phyloP scores from a whole-genome alignment of 2,113 vertebrate species.

The Felis catus region F.catus_Fca126_mat1.0 CM031411.1:18291001-18291500 shows the following conservation, averaged over 20 bases:
- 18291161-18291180: neutral
- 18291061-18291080: neutral
- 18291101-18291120: neutral
- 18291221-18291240: neutral
- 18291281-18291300: neutral
- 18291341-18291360: neutral
- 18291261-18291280: neutral
- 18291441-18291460: neutral
- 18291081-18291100: neutral
- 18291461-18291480: neutral
- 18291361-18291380: neutral
- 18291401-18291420: neutral
- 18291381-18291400: neutral
- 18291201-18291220: neutral
- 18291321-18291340: neutral
- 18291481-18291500: constrained; percentile 1
- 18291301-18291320: neutral
- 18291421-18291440: constrained; percentile 5
- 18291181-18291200: neutral
- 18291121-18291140: neutral
- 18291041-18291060: neutral
- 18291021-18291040: neutral
- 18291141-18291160: neutral
- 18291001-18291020: neutral
- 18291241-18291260: neutral